Evolutionary conservation across 1,140 invertebrate genomes (phyloP).

Genomic region (Chelonus insularis): DNA sequence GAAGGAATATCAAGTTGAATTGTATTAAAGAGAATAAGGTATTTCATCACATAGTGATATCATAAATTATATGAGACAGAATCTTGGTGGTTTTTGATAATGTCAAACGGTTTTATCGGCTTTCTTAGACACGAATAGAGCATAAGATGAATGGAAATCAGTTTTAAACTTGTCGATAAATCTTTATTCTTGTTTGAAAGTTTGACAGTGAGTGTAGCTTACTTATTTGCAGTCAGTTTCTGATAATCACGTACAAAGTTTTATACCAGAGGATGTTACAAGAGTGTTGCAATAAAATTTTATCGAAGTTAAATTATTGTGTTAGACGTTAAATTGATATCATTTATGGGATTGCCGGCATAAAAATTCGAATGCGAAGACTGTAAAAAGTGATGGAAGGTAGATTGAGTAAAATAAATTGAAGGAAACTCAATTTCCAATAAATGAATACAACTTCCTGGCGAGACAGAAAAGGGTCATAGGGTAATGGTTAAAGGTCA

Average conservation of each 20-base stretch:
- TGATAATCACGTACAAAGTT: too few relatives aligned
- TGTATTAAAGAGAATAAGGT: neutral
- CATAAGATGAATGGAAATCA: conserved; percentile 4
- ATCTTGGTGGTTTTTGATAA: neutral
- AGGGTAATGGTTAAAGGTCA: neutral
- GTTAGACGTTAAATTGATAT: neutral
- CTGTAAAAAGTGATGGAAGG: neutral
- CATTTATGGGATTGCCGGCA: neutral
- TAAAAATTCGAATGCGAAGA: neutral
- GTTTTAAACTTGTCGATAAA: conserved; percentile 2
- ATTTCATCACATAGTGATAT: neutral
- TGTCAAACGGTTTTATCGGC: neutral
- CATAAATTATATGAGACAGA: neutral
- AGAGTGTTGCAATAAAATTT: neutral
- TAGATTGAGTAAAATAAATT: conserved; percentile 2
- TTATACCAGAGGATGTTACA: too few relatives aligned
- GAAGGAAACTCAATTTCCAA: conserved; percentile 3
- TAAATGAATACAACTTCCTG: neutral
- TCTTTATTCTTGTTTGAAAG: neutral
- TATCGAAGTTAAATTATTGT: neutral
- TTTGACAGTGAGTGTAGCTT: neutral
- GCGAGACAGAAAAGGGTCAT: neutral
- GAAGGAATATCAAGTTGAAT: too few relatives aligned
- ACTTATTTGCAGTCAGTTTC: neutral
- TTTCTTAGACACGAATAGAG: neutral